These are phyloP conservation scores for Brachirus orientalis DNA, from an alignment of 2,113 vertebrate genomes.

Conservation along the genomic window DNA sequence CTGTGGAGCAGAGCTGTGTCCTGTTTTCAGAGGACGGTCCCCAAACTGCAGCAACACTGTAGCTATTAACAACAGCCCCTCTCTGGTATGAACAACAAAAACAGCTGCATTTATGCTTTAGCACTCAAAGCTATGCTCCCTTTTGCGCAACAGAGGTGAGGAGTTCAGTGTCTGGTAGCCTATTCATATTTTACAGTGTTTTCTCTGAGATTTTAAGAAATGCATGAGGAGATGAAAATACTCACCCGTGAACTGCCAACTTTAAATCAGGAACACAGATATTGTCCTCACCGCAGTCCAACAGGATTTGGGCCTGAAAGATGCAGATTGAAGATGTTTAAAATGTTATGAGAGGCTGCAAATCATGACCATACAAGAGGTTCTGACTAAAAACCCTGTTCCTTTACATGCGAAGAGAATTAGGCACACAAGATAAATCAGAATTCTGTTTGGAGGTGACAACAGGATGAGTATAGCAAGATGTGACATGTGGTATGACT, in stretches of 20 bases:
- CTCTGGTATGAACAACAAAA: slow-evolving; percentile 53
- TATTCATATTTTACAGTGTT: slow-evolving; percentile 9
- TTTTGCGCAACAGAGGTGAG: slow-evolving; percentile 29
- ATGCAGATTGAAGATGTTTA: background rate
- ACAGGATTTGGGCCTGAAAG: slow-evolving; percentile 88
- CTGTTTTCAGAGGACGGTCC: slow-evolving; percentile 42
- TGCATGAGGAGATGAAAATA: slow-evolving; percentile 28
- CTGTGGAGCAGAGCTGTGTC: slow-evolving; percentile 54
- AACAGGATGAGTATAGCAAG: slow-evolving; percentile 54
- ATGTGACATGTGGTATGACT: slow-evolving; percentile 70
- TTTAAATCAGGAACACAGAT: slow-evolving; percentile 93
- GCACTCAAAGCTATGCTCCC: slow-evolving; percentile 15
- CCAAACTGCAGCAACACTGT: slow-evolving; percentile 12
- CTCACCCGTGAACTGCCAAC: slow-evolving; percentile 88
- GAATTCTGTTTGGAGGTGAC: slow-evolving; percentile 26
- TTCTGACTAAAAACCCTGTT: slow-evolving; percentile 11
- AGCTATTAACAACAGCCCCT: slow-evolving; percentile 45
- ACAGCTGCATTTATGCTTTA: slow-evolving; percentile 55
- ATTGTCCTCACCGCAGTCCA: slow-evolving; percentile 94
- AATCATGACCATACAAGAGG: background rate
- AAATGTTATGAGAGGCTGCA: background rate
- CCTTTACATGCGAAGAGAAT: slow-evolving; percentile 25
- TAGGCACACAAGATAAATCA: slow-evolving; percentile 38
- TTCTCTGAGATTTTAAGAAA: slow-evolving; percentile 4
- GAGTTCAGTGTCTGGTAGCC: slow-evolving; percentile 46